A percentile compares a stretch with the other conserved stretches of the same genome.
phyloP scores from a whole-genome alignment of 53 echinoderm and acorn worm genomes.

The Hippasteria phrygiana region DNA sequence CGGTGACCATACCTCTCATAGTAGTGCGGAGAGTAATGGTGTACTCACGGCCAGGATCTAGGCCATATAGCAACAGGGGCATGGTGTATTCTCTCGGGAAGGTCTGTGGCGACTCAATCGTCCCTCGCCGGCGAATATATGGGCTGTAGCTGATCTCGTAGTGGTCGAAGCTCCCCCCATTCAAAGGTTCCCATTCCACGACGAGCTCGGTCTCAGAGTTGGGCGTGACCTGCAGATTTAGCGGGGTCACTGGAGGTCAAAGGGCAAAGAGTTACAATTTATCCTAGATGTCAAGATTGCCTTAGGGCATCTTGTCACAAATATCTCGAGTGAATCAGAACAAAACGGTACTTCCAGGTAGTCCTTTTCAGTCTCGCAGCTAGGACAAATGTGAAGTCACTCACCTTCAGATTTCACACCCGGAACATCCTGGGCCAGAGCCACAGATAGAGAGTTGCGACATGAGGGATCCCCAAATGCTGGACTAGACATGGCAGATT shows the following conservation, averaged over 20 bases:
- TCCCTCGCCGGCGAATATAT: conserved; percentile 18
- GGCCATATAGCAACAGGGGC: conserved; percentile 53
- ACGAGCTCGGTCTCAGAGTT: conserved; percentile 43
- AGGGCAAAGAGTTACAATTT: neutral
- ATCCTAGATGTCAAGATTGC: neutral
- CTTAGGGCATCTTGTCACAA: too few species aligned
- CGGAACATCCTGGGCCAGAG: too few species aligned
- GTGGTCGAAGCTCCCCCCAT: conserved; percentile 48
- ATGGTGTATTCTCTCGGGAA: conserved; percentile 8
- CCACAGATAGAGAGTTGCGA: too few species aligned
- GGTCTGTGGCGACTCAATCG: conserved; percentile 31
- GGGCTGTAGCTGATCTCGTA: conserved; percentile 80
- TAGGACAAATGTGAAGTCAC: too few species aligned
- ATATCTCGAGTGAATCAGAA: too few species aligned
- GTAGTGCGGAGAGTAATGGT: conserved; percentile 48
- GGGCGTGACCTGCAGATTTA: conserved; percentile 58
- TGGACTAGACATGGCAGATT: too few species aligned
- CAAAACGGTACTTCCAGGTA: too few species aligned
- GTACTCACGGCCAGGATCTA: conserved; percentile 64
- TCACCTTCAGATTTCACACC: too few species aligned
- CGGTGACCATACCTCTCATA: conserved; percentile 29
- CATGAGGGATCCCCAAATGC: too few species aligned
- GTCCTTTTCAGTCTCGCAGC: too few species aligned
- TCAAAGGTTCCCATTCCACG: conserved; percentile 61
- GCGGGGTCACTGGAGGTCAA: conserved; percentile 64